Evolutionary conservation across 2,888 invertebrate genomes (phyloP), one percentile per base, ranked within the genome.

Genomic region (Spatulosminthurus flaviceps): DNA sequence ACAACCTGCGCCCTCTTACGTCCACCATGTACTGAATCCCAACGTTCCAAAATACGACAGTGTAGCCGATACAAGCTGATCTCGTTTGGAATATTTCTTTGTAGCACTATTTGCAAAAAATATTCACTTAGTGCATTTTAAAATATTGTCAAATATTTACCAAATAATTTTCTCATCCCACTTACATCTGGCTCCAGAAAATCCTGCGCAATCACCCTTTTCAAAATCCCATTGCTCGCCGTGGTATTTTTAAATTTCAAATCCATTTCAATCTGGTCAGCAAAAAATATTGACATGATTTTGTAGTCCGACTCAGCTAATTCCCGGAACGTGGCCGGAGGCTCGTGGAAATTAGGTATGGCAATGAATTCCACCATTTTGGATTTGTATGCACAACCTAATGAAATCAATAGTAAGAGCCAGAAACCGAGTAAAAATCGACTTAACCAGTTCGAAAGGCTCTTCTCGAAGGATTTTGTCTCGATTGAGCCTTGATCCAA

Each of bases 81-180:
- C 24, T 26, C 22, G 2, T 1, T 16, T 22, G 7, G 16, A 64
- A 26, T 4, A 64, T 64, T 4, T 13, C 22, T 21, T 42, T 26
- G 41, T n/a, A 71, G 13, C 70, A 71, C 70, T 71, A 21, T 42
- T 9, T 24, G 19, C 11, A 71, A 64, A 64, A 11, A 71, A 34
- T 4, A 64, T 51, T 11, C 51, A n/a, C 16, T 9, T 51, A 11
- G 16, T 28, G 26, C 4, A 1, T 26, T 28, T 24, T 16, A 28
- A 7, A 28, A 28, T 67, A 19, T n/a, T 16, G n/a, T 24, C 4
- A 28, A 29, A 19, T 24, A 5, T 64, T 71, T 69, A n/a, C 7
- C 1, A 34, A 69, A 26, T 16, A 64, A 13, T 21, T 69, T 26
- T n/a, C 21, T 2, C 4, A 64, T 9, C n/a, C 5, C 28, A 28